A percentile compares a stretch with the other conserved stretches of the same genome.
These are phyloP conservation scores for Drosophila seclusa DNA, from an alignment of 2,888 invertebrate genomes.

Conservation along the genomic window DNA sequence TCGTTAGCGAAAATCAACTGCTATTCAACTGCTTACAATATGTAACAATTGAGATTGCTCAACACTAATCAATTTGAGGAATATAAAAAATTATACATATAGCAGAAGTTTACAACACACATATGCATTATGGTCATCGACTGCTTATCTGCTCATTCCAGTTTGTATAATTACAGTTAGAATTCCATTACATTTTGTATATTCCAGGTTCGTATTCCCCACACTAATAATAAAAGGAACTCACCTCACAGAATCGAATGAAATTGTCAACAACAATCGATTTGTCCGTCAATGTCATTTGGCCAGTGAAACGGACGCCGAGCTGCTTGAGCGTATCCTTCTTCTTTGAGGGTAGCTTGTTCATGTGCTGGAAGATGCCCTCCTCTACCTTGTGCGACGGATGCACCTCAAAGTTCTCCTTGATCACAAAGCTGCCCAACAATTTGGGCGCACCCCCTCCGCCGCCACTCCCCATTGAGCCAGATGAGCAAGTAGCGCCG, in stretches of 20 bases:
- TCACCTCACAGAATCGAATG: conserved; percentile 84
- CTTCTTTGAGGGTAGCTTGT: conserved; percentile 84
- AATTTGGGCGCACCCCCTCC: conserved; percentile 77
- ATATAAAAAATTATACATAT: background rate
- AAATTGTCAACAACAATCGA: conserved; percentile 85
- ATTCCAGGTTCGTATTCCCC: background rate
- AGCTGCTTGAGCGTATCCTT: conserved; percentile 84
- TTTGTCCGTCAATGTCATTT: conserved; percentile 85
- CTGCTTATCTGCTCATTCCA: background rate
- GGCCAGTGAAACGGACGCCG: conserved; percentile 84
- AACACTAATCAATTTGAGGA: conserved; percentile 22
- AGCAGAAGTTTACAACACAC: background rate
- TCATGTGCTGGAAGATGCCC: conserved; percentile 85
- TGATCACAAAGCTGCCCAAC: conserved; percentile 82
- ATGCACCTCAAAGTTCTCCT: conserved; percentile 84
- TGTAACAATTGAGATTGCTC: conserved; percentile 26
- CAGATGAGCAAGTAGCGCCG: conserved; percentile 58
- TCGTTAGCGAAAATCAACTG: conserved; percentile 40
- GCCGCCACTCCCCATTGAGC: conserved; percentile 58
- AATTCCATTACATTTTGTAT: background rate
- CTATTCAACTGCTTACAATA: conserved; percentile 22
- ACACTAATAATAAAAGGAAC: conserved; percentile 27
- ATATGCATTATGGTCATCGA: background rate
- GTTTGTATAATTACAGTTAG: background rate
- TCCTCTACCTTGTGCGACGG: conserved; percentile 85